Evolutionary conservation across 2,888 invertebrate genomes (phyloP).

Genomic region (Automeris io): DNA sequence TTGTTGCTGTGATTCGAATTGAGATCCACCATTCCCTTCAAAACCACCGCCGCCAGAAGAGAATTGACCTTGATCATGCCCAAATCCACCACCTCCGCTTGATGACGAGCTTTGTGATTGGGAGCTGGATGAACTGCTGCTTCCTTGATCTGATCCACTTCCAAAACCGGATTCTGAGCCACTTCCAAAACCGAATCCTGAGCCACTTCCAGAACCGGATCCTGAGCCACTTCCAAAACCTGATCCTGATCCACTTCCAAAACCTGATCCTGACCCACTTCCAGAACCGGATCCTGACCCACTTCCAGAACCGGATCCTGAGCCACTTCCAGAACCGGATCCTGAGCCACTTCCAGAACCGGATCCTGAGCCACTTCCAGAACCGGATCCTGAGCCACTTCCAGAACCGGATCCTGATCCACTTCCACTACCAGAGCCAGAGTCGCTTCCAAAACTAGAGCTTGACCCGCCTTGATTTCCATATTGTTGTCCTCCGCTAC

Average conservation of each 20-base stretch:
- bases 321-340: slow-evolving; percentile 6
- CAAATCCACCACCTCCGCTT: slow-evolving; percentile 1
- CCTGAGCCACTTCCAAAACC: background rate
- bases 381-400: slow-evolving; percentile 2
- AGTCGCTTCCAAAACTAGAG: slow-evolving; percentile 9
- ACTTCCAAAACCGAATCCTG: background rate
- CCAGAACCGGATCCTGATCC: slow-evolving; percentile 9
- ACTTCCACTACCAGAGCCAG: slow-evolving; percentile 3
- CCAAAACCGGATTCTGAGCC: background rate
- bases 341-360: slow-evolving; percentile 10
- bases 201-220: background rate
- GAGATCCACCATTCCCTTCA: background rate
- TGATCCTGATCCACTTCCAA: slow-evolving; percentile 6
- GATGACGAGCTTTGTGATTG: slow-evolving; percentile 3
- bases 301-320: slow-evolving; percentile 9
- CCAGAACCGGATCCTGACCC: slow-evolving; percentile 1
- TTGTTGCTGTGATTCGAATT: slow-evolving; percentile 6
- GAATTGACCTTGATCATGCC: slow-evolving; percentile 1
- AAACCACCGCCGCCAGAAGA: slow-evolving; percentile 2
- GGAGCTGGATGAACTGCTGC: slow-evolving; percentile 1
- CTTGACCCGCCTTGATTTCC: background rate
- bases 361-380: background rate
- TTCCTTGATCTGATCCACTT: background rate
- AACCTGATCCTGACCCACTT: slow-evolving; percentile 4
- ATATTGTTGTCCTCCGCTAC: slow-evolving; percentile 12